These are phyloP conservation scores for Thalassarche chlororhynchos DNA, from an alignment of 2,113 vertebrate genomes.

Conservation along the genomic window DNA sequence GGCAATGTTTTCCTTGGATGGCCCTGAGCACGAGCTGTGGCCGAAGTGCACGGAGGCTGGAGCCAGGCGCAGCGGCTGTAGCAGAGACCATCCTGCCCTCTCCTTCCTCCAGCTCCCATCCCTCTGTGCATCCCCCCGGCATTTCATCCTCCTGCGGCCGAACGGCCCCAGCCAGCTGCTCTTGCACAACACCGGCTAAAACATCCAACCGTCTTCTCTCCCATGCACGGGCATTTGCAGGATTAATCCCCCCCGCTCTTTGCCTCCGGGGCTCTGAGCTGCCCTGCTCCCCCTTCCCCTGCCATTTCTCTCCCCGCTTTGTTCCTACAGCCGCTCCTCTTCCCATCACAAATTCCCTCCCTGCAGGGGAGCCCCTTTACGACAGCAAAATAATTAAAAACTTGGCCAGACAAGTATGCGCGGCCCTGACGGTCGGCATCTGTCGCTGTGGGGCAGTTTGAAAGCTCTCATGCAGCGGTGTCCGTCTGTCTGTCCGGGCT, in stretches of 20 bases:
- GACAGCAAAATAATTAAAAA: not conserved
- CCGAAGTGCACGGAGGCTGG: accelerated
- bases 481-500: not conserved
- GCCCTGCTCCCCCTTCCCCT: not conserved
- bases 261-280: accelerated
- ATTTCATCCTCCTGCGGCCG: not conserved
- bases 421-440: not conserved
- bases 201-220: accelerated
- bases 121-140: not conserved
- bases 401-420: not conserved
- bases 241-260: not conserved
- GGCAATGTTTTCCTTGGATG: not conserved
- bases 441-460: not conserved
- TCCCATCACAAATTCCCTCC: not conserved
- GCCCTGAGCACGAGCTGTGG: not conserved
- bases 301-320: not conserved
- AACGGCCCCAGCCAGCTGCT: not conserved
- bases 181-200: not conserved
- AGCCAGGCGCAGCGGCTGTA: accelerated
- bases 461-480: accelerated
- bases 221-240: accelerated
- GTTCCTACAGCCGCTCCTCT: not conserved
- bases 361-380: not conserved
- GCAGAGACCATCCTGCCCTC: not conserved
- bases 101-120: not conserved